These are phyloP conservation scores for Salvelinus sp. DNA, from an alignment of 2,113 vertebrate species.

Conservation along the genomic window DNA sequence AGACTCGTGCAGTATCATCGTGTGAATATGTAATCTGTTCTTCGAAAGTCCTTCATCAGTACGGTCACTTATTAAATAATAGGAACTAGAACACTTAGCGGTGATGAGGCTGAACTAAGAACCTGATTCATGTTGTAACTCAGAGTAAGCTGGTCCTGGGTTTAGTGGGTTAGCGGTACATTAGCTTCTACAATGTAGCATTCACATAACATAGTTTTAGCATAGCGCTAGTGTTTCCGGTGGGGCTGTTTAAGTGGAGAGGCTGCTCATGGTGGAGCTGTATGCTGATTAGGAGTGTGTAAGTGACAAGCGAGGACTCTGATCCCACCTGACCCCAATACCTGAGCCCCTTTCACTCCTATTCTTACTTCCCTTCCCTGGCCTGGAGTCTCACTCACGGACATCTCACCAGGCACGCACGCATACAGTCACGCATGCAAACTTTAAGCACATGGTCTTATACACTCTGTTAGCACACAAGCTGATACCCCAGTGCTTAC, in stretches of 20 bases:
- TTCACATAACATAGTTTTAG: too few relatives aligned
- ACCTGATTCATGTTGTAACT: too few relatives aligned
- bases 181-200: too few relatives aligned
- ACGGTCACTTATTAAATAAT: neutral
- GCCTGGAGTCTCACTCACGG: too few relatives aligned
- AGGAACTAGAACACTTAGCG: neutral
- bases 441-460: too few relatives aligned
- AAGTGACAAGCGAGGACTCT: slow-evolving; percentile 39
- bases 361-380: neutral
- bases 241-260: neutral
- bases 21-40: neutral
- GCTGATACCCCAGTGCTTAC: neutral
- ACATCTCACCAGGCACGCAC: neutral
- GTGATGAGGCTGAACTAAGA: too few relatives aligned
- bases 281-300: slow-evolving; percentile 32
- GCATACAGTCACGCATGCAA: too few relatives aligned
- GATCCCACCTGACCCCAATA: slow-evolving; percentile 76
- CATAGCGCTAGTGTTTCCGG: neutral
- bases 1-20: neutral
- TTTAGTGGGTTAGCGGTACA: too few relatives aligned
- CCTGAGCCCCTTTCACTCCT: slow-evolving; percentile 37
- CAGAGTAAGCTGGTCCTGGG: too few relatives aligned
- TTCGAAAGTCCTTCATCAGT: neutral
- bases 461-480: slow-evolving; percentile 2
- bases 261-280: neutral